Evolutionary conservation across 1,140 invertebrate species (phyloP), one percentile per base, ranked within the genome.

Genomic region (Drosophila pectinifera): DNA sequence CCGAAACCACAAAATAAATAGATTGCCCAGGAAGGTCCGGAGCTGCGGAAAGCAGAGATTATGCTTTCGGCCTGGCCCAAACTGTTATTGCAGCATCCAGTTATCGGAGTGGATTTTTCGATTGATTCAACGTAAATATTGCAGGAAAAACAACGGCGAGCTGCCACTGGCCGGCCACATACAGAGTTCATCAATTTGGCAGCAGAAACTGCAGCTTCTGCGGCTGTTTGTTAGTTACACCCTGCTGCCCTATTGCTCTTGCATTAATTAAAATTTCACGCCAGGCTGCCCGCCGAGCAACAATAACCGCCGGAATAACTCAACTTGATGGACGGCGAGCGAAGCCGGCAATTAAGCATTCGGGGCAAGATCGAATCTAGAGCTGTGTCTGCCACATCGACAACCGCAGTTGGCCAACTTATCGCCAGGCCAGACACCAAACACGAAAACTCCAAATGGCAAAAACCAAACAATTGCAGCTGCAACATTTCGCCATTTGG

Each of bases 71-170:
- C 39, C 11, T 28, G n/a, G n/a, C n/a, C 5, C 13, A 22, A 34
- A 68, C 61, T 88, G 74, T 89, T 86, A 79, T 83, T 73, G 68
- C 73, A 88, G 65, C 77, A 86, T 78, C 34, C 82, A 65, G 73
- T 81, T 91, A 91, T 91, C 78, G 77, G 67, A 80, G 78, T 58
- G 79, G 80, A 83, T 91, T 91, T 91, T 91, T 80, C 88, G 78
- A 86, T 91, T 91, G 88, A 91, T 91, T 88, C 88, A 91, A 91
- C 82, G 88, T 83, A 91, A 91, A 91, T 90, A 91, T 91, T 80
- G 82, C 62, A 80, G 45, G 45, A 58, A 62, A 83, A 70, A 72
- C 67, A 68, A n/a, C 10, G 42, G 20, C 18, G n/a, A 41, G 51
- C 45, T 51, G 65, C 49, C 51, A 39, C 46, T 54, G 53, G 67